A percentile compares a stretch with the other conserved stretches of the same genome.
These are phyloP conservation scores for Seladonia tumulorum DNA, from an alignment of 2,888 invertebrate species.

Conservation along the genomic window DNA sequence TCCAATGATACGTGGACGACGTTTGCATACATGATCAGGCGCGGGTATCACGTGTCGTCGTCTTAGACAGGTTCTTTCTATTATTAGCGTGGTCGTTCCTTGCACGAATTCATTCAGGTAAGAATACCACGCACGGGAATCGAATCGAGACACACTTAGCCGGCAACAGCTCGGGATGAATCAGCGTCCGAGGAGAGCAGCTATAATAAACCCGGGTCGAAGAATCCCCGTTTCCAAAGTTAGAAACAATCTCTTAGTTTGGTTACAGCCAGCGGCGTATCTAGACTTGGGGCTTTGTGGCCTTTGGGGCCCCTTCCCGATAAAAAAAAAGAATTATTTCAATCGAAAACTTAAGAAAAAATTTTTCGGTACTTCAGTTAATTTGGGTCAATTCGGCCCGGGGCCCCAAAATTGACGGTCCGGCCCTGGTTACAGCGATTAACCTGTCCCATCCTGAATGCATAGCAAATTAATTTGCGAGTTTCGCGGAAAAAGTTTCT, in stretches of 20 bases:
- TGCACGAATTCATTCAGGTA: conserved; percentile 1
- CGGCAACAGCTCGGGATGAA: neutral
- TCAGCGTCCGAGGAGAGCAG: neutral
- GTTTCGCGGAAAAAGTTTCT: too few species aligned
- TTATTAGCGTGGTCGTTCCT: neutral
- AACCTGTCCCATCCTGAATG: neutral
- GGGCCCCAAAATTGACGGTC: too few species aligned
- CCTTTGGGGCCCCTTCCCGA: too few species aligned
- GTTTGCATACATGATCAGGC: conserved; percentile 42
- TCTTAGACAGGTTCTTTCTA: neutral
- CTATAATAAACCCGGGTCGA: neutral
- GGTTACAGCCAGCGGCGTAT: neutral
- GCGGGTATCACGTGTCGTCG: conserved; percentile 33
- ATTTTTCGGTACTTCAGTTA: too few species aligned
- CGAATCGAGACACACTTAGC: neutral
- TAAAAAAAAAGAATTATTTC: too few species aligned
- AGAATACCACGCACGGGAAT: neutral
- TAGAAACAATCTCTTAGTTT: neutral
- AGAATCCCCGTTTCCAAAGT: neutral
- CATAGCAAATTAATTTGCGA: too few species aligned
- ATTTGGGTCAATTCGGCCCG: too few species aligned
- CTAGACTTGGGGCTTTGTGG: too few species aligned
- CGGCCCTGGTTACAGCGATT: neutral
- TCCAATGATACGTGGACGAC: neutral
- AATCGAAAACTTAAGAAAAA: too few species aligned